phyloP scores from a whole-genome alignment of 2,888 invertebrate genomes.

The Anodontia alba region DNA sequence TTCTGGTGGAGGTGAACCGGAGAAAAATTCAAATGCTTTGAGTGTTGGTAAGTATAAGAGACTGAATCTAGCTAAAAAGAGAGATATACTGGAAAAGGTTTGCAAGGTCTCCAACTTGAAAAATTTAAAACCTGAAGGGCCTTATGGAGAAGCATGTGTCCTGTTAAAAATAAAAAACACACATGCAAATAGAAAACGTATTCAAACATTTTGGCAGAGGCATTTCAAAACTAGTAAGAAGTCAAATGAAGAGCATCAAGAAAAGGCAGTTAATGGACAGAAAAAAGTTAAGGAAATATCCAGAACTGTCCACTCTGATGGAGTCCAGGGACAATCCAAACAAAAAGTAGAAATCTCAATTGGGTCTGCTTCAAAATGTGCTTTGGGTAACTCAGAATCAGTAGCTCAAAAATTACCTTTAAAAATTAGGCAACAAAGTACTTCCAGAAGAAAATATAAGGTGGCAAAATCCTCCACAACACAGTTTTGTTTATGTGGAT shows the following conservation, averaged over 20 bases:
- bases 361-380: no score
- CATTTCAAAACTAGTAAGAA: background rate
- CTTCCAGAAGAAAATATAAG: no score
- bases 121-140: background rate
- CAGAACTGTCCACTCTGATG: background rate
- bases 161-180: background rate
- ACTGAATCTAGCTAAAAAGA: background rate
- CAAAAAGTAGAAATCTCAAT: background rate
- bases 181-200: background rate
- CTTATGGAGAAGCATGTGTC: background rate
- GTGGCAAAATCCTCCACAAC: background rate
- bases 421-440: no score
- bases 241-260: no score
- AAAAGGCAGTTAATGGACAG: background rate
- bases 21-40: background rate
- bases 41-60: background rate
- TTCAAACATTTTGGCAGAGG: background rate
- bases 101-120: background rate
- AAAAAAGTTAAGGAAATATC: background rate
- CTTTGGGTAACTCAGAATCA: no score
- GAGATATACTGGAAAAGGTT: slow-evolving; percentile 1
- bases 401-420: no score
- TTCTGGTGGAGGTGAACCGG: background rate
- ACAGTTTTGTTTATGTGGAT: background rate
- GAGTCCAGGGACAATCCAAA: background rate